Base-by-base conservation (phyloP, 2,113 vertebrate species). In the Periophthalmus modestus region DNA sequence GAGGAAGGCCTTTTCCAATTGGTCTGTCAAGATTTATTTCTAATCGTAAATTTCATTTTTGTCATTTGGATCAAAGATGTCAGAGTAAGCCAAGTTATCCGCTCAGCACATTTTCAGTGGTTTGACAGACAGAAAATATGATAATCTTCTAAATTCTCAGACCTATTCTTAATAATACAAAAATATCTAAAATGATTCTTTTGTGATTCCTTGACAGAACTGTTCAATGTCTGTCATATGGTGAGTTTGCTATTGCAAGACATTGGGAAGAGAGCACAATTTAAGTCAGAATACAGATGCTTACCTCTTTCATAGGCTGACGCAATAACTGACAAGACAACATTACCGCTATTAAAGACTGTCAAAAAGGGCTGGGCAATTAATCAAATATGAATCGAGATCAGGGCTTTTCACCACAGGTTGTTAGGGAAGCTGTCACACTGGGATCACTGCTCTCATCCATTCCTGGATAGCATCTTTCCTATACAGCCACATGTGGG, bases 1-100 rank as follows among this genome's bases (percentile, higher is more conserved):
- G 66, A 1, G 57, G 72, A 78, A 89, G 72, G 59, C 69, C 50
- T 43, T 43, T 43, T 24, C 43, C 43, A 46, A 46, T 13, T 67
- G 21, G 21, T 67, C n/a, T 48, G 46, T 47, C 66, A 67, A 65
- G 72, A 71, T 72, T 79, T 74, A 65, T 73, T 82, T 73, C 63
- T 79, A 46, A 85, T 69, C 68, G 74, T 78, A 76, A 85, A 84
- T 85, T 73, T 61, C 75, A 79, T 69, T 5, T 4, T 0, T 77
- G 79, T 86, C 83, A 85, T 69, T 78, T 50, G 43, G 83, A 80
- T 82, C 78, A 74, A 87, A 89, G 67, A 85, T 75, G 81, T 75
- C 74, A 50, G 24, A 52, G 68, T 85, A 73, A 79, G 66, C 33
- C 57, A 71, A 23, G 74, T 58, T 81, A 83, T 79, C 71, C 48